These are phyloP conservation scores for Drosophila sp. DNA, from an alignment of 1,140 invertebrate genomes.

Conservation along the genomic window DNA sequence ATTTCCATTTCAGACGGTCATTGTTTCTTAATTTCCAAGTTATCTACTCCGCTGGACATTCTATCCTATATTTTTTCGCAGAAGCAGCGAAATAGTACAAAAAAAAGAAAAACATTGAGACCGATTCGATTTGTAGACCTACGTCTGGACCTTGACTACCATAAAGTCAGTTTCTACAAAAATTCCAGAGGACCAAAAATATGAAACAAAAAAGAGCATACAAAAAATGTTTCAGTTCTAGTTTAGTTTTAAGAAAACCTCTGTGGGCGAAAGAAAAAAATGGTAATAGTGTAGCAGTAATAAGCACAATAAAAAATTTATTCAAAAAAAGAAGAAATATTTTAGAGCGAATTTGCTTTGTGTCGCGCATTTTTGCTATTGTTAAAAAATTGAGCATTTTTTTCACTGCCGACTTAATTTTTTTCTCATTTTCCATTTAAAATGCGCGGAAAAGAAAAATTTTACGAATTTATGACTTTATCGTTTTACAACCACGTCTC, in stretches of 20 bases:
- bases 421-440: constrained; percentile 77
- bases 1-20: constrained; percentile 20
- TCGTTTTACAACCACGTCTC: constrained; percentile 67
- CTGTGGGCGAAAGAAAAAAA: constrained; percentile 67
- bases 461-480: constrained; percentile 78
- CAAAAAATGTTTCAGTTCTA: constrained; percentile 81
- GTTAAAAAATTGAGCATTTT: constrained; percentile 81
- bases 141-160: constrained; percentile 64
- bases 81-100: constrained; percentile 43
- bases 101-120: constrained; percentile 57
- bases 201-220: constrained; percentile 63
- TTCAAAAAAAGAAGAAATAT: constrained; percentile 51
- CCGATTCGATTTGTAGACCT: constrained; percentile 48
- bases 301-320: constrained; percentile 68
- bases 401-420: constrained; percentile 73
- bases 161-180: constrained; percentile 73
- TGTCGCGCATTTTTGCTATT: constrained; percentile 71
- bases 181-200: constrained; percentile 38
- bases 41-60: constrained; percentile 71
- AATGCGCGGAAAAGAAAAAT: constrained; percentile 66
- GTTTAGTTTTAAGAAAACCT: constrained; percentile 74
- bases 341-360: constrained; percentile 73
- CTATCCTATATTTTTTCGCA: constrained; percentile 47
- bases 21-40: constrained; percentile 67
- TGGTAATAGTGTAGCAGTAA: constrained; percentile 72